Conservation (phyloP, 2,888 invertebrate genomes). For the Eustalomyia histrio region DNA sequence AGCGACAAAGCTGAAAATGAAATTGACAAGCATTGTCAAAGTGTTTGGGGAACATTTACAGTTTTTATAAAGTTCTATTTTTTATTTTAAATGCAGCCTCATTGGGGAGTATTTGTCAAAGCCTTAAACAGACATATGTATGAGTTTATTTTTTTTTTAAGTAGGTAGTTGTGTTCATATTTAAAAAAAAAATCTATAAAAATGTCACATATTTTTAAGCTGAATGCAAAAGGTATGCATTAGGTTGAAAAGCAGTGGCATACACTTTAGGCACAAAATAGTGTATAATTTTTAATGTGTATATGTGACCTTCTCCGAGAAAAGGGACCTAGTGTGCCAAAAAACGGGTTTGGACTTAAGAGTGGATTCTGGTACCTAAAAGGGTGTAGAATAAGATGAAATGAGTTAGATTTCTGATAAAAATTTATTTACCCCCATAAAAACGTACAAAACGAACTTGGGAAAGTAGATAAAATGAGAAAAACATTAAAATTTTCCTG, state of each 20-base stretch:
- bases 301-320: too few relatives aligned
- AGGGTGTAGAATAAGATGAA: too few relatives aligned
- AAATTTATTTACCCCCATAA: too few relatives aligned
- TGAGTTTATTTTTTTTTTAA: slow-evolving; percentile 10
- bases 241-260: neutral
- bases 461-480: too few relatives aligned
- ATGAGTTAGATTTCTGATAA: too few relatives aligned
- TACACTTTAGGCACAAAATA: too few relatives aligned
- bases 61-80: slow-evolving; percentile 64
- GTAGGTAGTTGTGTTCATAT: slow-evolving; percentile 23
- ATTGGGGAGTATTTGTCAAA: slow-evolving; percentile 63
- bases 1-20: slow-evolving; percentile 66
- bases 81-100: slow-evolving; percentile 48
- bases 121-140: slow-evolving; percentile 30
- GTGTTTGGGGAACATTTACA: slow-evolving; percentile 71
- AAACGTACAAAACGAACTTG: too few relatives aligned
- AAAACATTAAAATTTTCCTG: too few relatives aligned
- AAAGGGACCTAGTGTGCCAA: too few relatives aligned
- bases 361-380: too few relatives aligned
- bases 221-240: neutral
- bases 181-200: slow-evolving; percentile 9
- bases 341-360: too few relatives aligned
- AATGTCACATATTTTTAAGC: neutral
- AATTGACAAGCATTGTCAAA: slow-evolving; percentile 75
- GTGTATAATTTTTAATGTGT: too few relatives aligned